Conservation (phyloP, 2,888 invertebrate genomes). For the Drosophila fulvimacula region DNA sequence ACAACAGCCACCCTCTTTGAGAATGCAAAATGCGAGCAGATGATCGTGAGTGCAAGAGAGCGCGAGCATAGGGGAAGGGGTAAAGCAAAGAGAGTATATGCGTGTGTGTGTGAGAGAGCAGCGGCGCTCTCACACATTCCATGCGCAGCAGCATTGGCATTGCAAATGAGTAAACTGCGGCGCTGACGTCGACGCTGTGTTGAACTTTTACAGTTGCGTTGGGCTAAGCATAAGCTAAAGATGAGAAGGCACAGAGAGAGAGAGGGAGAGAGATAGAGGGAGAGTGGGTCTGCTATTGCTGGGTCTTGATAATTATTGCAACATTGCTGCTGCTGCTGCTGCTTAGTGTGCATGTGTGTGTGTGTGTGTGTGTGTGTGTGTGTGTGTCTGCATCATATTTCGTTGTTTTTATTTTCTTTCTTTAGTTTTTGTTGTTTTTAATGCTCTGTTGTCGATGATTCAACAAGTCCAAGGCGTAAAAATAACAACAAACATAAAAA, state of each 20-base stretch:
- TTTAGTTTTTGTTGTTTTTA: slow-evolving; percentile 47
- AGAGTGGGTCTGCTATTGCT: slow-evolving; percentile 19
- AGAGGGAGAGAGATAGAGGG: background rate
- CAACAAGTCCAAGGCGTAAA: slow-evolving; percentile 69
- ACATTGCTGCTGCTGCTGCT: slow-evolving; percentile 42
- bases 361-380: slow-evolving; percentile 28
- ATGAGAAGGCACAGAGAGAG: slow-evolving; percentile 3
- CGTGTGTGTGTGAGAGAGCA: background rate
- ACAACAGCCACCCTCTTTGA: slow-evolving; percentile 44
- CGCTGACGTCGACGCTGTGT: slow-evolving; percentile 31
- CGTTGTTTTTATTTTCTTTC: slow-evolving; percentile 37
- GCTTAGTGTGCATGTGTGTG: slow-evolving; percentile 11
- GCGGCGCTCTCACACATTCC: slow-evolving; percentile 44
- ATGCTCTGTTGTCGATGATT: slow-evolving; percentile 66
- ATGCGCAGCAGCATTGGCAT: slow-evolving; percentile 48
- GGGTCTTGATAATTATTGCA: slow-evolving; percentile 70
- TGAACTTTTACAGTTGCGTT: slow-evolving; percentile 56
- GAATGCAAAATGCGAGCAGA: slow-evolving; percentile 37
- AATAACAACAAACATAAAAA: slow-evolving; percentile 60
- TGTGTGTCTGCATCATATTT: slow-evolving; percentile 55
- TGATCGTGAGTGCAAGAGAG: slow-evolving; percentile 18
- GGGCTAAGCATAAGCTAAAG: slow-evolving; percentile 4
- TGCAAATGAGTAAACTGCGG: slow-evolving; percentile 47
- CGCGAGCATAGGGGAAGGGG: background rate
- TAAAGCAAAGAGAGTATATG: slow-evolving; percentile 1